These are phyloP conservation scores for Epirrita christyi DNA, from an alignment of 2,888 invertebrate genomes.

Conservation along the genomic window DNA sequence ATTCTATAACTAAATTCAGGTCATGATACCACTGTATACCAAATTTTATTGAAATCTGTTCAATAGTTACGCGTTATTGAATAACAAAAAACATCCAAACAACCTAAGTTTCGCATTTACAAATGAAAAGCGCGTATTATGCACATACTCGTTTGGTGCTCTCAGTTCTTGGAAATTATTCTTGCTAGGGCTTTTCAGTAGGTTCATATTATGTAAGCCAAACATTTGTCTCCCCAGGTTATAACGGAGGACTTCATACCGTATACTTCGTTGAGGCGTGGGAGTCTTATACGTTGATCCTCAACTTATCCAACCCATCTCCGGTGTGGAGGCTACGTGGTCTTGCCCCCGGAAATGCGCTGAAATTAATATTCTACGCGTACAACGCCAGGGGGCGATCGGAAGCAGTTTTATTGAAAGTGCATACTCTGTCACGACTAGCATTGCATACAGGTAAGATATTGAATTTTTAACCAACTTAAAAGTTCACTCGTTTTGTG, in stretches of 20 bases:
- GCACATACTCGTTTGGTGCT: too few species aligned
- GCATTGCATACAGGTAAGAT: slow-evolving; percentile 70
- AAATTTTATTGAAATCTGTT: too few species aligned
- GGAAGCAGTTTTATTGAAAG: slow-evolving; percentile 83
- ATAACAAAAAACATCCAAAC: too few species aligned
- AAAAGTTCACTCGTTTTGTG: too few species aligned
- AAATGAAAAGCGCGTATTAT: too few species aligned
- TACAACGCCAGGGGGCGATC: slow-evolving; percentile 93
- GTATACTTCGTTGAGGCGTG: slow-evolving; percentile 90
- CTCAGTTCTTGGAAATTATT: too few species aligned
- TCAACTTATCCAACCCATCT: slow-evolving; percentile 88
- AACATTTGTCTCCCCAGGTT: slow-evolving; percentile 68
- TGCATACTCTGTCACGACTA: slow-evolving; percentile 68
- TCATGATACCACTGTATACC: too few species aligned
- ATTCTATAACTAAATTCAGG: too few species aligned
- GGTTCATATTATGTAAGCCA: too few species aligned
- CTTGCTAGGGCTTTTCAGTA: too few species aligned
- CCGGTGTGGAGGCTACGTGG: slow-evolving; percentile 91
- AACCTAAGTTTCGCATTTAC: too few species aligned
- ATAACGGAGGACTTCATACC: slow-evolving; percentile 92
- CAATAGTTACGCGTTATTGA: too few species aligned
- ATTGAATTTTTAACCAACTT: neutral
- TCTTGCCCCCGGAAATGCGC: slow-evolving; percentile 90
- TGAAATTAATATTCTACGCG: slow-evolving; percentile 92
- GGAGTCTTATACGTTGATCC: slow-evolving; percentile 84